Base-by-base conservation (phyloP, 2,888 invertebrate genomes). In the Dendrolimus pini region DNA sequence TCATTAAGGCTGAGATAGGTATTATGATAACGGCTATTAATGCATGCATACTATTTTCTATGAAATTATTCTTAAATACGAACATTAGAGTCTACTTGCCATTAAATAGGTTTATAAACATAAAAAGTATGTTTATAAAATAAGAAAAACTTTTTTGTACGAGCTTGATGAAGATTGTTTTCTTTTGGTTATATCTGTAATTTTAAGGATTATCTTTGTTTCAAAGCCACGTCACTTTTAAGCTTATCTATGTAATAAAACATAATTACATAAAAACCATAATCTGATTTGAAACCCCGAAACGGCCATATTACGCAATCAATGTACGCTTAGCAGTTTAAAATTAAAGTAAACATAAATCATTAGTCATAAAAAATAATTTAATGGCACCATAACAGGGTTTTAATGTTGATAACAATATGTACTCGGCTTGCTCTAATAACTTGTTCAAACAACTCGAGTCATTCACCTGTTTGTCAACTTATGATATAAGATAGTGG, bases 391-490 rank as follows among this genome's bases (percentile, higher is more conserved):
- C 63, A 63, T 61, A 72, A 69, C 64, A 68, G 68, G 70, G 71
- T 81, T 81, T 78, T 76, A 76, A 79, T 75, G 70, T 66, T 65
- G 80, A 79, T 84, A 80, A 69, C 69, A 66, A 60, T 65, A 66
- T 64, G 62, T 65, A 65, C 64, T 58, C 56, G 61, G 61, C 58
- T 62, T 55, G 57, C 53, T 56, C 74, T 77, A 78, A 78, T 75
- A 71, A 75, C 67, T 77, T 74, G 74, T 72, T 70, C 70, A 76
- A 78, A 81, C 77, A 78, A 66, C 66, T 67, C 70, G 72, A 80
- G 77, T 82, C 81, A 72, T 78, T 82, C 81, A 85, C 86, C 83
- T 83, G 81, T 70, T 59, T 74, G 78, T 74, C 75, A 72, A 70
- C 74, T 77, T 72, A 78, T 77, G 75, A 78, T 75, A 70, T 65